Evolutionary conservation across 2,797 vertebrate genomes (phyloP), one percentile per base, ranked within the genome.

Genomic region (Gobio occitaniae): DNA sequence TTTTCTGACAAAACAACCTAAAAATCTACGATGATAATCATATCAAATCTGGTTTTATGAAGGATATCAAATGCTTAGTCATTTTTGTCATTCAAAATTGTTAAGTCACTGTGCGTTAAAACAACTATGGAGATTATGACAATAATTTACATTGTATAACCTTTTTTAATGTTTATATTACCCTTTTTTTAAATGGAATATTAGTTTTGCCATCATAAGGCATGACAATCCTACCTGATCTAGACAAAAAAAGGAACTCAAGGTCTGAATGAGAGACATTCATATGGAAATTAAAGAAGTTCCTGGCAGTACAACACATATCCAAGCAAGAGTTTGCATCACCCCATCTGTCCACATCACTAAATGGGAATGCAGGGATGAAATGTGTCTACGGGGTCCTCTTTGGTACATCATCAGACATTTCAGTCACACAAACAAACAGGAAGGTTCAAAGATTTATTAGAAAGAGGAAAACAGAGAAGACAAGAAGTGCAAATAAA

Each of bases 401-500:
- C 52, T 82, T 59, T 61, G n/a, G n/a, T 48, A 19, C 77, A 32
- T 72, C 41, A 61, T 47, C 38, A 74, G 44, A 63, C 13, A 50
- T 25, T 75, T 63, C 13, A 50, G 17, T 32, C n/a, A 79, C 25
- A 79, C 44, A 48, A 79, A 32, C 25, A 79, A 79, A 63, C 10
- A 66, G 16, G 16, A 50, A 21, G 25, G 44, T 79, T 72, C 44
- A 72, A 82, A 72, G 47, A 38, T 63, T 52, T 66, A 59, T n/a
- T 13, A 69, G n/a, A 77, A 25, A 29, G 38, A 79, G 32, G 47
- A n/a, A 38, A 50, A 36, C 36, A 25, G n/a, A 56, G 6, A 48
- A 25, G 44, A 66, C n/a, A 48, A 66, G 50, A 52, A 79, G 59
- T 59, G 59, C 41, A 79, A 79, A 50, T 65, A 52, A 83, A 65